Conservation (phyloP, 37 sponge, comb jelly and placozoan genomes). For the Spongilla lacustris region DNA sequence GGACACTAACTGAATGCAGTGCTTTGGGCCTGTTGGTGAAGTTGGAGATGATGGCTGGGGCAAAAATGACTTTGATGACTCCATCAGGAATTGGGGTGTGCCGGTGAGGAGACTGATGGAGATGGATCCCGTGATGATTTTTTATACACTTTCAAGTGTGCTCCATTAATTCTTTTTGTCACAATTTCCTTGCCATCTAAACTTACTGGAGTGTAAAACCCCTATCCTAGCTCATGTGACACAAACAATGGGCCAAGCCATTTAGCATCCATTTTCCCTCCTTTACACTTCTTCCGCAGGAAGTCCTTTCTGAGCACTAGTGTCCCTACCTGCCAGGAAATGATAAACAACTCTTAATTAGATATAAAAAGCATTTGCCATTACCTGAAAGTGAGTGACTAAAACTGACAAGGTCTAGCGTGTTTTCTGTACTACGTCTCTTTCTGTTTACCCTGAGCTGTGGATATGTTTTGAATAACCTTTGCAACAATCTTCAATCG, state of each 20-base stretch:
- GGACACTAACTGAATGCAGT: no score
- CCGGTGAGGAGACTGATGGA: background rate
- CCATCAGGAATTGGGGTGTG: no score
- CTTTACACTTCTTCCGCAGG: constrained; percentile 2
- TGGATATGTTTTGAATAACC: constrained; percentile 21
- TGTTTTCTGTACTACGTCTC: constrained; percentile 18
- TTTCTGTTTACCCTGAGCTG: constrained; percentile 39
- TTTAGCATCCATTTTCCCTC: constrained; percentile 14
- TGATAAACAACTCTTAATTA: background rate
- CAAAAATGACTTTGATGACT: no score
- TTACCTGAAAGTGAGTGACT: background rate
- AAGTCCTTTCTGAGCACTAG: constrained; percentile 15
- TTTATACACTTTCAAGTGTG: constrained; percentile 14
- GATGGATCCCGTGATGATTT: background rate
- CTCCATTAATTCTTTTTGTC: constrained; percentile 15
- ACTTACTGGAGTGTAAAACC: background rate
- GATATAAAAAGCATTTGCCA: background rate
- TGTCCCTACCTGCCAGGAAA: background rate
- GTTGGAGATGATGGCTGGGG: no score
- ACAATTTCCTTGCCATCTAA: background rate
- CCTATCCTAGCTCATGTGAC: constrained; percentile 2
- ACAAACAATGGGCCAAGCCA: constrained; percentile 24
- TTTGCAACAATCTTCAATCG: background rate
- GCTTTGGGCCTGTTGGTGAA: no score
- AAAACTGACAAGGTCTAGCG: background rate